Conservation (phyloP, 2,888 invertebrate species). For the Drosophila putrida region DNA sequence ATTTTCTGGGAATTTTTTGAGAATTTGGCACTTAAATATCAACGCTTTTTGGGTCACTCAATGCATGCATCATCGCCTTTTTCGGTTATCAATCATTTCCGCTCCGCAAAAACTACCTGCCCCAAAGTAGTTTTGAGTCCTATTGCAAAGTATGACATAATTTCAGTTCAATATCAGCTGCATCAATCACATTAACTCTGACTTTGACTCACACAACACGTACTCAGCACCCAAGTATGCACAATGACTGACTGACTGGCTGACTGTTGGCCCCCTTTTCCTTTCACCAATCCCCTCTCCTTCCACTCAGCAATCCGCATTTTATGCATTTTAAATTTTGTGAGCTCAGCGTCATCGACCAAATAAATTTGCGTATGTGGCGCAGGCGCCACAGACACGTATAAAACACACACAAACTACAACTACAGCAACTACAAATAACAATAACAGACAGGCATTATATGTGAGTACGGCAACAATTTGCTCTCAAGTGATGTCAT, state of each 20-base stretch:
- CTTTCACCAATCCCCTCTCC: not conserved
- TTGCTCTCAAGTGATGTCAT: conserved; percentile 72
- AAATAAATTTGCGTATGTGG: conserved; percentile 61
- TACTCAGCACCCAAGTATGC: conserved; percentile 41
- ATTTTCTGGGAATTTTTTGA: conserved; percentile 14
- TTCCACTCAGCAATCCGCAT: not conserved
- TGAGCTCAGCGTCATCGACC: conserved; percentile 50
- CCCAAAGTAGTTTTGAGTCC: conserved; percentile 20
- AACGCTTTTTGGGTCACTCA: conserved; percentile 33
- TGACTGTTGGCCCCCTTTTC: not conserved
- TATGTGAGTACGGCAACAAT: conserved; percentile 15
- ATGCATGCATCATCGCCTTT: conserved; percentile 39
- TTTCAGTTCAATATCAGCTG: conserved; percentile 52
- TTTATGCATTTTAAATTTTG: conserved; percentile 52
- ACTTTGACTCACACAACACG: conserved; percentile 61
- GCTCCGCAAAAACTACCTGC: conserved; percentile 50
- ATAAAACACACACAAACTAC: conserved; percentile 37
- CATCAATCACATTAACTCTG: conserved; percentile 60
- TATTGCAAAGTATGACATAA: conserved; percentile 56
- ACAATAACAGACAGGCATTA: conserved; percentile 40
- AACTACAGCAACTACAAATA: conserved; percentile 25
- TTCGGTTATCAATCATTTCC: conserved; percentile 63
- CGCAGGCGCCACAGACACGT: conserved; percentile 72
- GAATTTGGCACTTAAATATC: conserved; percentile 14
- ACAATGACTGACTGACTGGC: conserved; percentile 11